Conservation (phyloP, 2,113 vertebrate species). For the Hoplias malabaricus region DNA sequence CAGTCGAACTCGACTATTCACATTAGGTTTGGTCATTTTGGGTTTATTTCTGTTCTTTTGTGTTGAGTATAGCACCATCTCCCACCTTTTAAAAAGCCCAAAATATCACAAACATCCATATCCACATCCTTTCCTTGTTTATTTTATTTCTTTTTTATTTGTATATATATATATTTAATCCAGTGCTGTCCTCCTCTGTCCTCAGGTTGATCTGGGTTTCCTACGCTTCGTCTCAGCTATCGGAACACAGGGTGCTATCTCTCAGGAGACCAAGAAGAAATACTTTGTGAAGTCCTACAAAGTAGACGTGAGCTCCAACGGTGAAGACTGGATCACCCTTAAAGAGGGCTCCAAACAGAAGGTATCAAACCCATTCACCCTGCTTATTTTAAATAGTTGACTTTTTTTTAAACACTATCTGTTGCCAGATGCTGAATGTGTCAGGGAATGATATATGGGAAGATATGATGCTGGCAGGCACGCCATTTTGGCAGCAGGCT, state of each 20-base stretch:
- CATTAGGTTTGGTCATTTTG: background rate
- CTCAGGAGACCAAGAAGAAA: constrained; percentile 88
- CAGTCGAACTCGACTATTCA: constrained; percentile 1
- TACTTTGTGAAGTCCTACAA: constrained; percentile 92
- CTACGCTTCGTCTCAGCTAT: constrained; percentile 90
- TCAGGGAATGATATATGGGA: background rate
- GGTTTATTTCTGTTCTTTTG: background rate
- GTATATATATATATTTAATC: background rate
- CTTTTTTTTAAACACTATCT: background rate
- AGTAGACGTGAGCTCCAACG: constrained; percentile 94
- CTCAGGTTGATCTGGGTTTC: constrained; percentile 91
- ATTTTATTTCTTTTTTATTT: background rate
- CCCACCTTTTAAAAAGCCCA: no score
- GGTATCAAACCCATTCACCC: constrained; percentile 58
- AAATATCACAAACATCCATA: no score
- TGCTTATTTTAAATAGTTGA: background rate
- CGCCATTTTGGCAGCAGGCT: background rate
- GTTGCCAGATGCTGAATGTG: background rate
- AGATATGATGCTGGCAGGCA: background rate
- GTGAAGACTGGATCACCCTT: constrained; percentile 96
- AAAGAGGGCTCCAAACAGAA: constrained; percentile 92
- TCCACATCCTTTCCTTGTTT: background rate
- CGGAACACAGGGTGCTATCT: constrained; percentile 92
- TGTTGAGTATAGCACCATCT: no score
- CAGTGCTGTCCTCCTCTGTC: background rate